These are phyloP conservation scores for Nephrocerus scutellatus DNA, from an alignment of 2,888 invertebrate species.

Conservation along the genomic window DNA sequence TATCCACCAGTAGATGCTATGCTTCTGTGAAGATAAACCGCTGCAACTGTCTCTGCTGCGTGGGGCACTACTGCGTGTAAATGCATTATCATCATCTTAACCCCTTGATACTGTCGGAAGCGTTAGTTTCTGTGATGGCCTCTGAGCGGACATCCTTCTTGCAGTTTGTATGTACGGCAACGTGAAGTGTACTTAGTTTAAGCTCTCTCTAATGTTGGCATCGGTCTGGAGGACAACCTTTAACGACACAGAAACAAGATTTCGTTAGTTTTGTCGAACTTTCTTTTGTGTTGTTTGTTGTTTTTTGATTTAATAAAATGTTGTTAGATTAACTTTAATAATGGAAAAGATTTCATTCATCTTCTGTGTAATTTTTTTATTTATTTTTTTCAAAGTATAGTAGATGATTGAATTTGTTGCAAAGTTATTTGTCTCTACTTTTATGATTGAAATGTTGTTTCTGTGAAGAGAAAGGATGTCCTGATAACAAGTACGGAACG, in stretches of 20 bases:
- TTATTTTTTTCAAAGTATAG: constrained; percentile 19
- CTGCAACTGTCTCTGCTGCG: no score
- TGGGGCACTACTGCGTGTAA: no score
- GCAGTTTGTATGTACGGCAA: constrained; percentile 11
- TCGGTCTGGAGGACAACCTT: constrained; percentile 54
- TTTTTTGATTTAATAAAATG: constrained; percentile 10
- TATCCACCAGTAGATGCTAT: no score
- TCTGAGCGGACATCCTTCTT: constrained; percentile 21
- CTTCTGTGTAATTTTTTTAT: constrained; percentile 18
- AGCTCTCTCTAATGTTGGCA: no score
- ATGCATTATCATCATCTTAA: not conserved
- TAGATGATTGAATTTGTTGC: constrained; percentile 7
- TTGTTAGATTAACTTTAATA: constrained; percentile 8
- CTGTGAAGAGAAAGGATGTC: constrained; percentile 48
- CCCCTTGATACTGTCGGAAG: not conserved
- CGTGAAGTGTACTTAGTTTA: no score
- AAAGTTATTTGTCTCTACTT: no score
- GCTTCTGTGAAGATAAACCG: no score
- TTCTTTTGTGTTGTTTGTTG: constrained; percentile 16
- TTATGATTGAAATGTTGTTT: constrained; percentile 52
- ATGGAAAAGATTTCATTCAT: constrained; percentile 7
- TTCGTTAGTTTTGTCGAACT: constrained; percentile 46
- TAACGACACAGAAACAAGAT: constrained; percentile 54
- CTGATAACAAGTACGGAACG: constrained; percentile 24
- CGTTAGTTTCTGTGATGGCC: not conserved